These are phyloP conservation scores for Toxostoma redivivum DNA, from an alignment of 2,113 vertebrate species.

Conservation along the genomic window DNA sequence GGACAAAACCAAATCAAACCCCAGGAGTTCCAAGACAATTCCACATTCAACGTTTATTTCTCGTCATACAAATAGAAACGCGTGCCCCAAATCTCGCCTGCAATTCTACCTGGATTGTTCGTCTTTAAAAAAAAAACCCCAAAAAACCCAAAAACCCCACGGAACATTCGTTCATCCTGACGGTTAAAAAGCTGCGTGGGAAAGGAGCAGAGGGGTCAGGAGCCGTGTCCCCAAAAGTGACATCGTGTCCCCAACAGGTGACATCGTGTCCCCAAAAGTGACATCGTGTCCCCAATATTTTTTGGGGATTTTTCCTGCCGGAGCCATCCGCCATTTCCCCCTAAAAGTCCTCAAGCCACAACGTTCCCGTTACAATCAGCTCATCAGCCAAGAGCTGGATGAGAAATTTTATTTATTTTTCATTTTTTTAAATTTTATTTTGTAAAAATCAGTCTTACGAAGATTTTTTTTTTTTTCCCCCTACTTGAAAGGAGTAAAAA, in stretches of 20 bases:
- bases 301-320: not conserved
- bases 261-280: slow-evolving; percentile 42
- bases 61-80: slow-evolving; percentile 64
- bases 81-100: slow-evolving; percentile 48
- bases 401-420: not conserved
- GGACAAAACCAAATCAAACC: not conserved
- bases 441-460: not conserved
- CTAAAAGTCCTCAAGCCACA: slow-evolving; percentile 5
- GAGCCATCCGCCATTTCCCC: slow-evolving; percentile 32
- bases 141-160: not conserved
- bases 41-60: slow-evolving; percentile 70
- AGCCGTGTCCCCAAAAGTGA: slow-evolving; percentile 46
- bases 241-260: slow-evolving; percentile 33
- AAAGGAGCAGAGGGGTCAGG: slow-evolving; percentile 37
- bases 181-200: slow-evolving; percentile 64
- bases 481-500: slow-evolving; percentile 43
- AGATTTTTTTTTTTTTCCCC: not conserved
- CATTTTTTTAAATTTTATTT: not conserved
- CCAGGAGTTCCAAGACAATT: not conserved
- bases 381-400: not conserved
- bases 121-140: not conserved
- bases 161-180: slow-evolving; percentile 61
- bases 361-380: slow-evolving; percentile 29
- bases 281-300: too few species aligned
- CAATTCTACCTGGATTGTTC: slow-evolving; percentile 54